Conservation (phyloP, 2,888 invertebrate genomes). For the Philopedon plagiatum region DNA sequence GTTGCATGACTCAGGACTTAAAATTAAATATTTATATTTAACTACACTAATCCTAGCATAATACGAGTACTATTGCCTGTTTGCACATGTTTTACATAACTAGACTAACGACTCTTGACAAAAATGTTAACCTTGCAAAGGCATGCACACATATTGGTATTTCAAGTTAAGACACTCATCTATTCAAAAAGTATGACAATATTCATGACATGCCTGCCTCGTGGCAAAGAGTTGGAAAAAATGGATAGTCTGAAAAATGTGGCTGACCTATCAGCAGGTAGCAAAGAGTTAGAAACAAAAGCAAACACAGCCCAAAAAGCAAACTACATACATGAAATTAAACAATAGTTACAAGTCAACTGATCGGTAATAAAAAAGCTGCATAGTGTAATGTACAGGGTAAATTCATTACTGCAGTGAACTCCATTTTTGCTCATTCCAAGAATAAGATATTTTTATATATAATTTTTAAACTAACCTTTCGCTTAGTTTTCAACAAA, state of each 20-base stretch:
- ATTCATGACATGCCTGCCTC: slow-evolving; percentile 21
- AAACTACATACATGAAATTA: slow-evolving; percentile 8
- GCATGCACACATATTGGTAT: slow-evolving; percentile 24
- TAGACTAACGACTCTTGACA: slow-evolving; percentile 19
- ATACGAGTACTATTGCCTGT: slow-evolving; percentile 5
- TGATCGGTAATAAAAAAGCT: background rate
- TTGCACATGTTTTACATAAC: slow-evolving; percentile 22
- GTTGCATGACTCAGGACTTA: slow-evolving; percentile 2
- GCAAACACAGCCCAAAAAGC: slow-evolving; percentile 33
- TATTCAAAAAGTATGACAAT: slow-evolving; percentile 13
- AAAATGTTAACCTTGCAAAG: slow-evolving; percentile 22
- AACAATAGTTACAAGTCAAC: background rate
- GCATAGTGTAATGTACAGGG: too few relatives aligned
- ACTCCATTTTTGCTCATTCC: too few relatives aligned
- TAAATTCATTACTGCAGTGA: too few relatives aligned
- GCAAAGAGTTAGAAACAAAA: slow-evolving; percentile 52
- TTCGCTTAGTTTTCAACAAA: too few relatives aligned
- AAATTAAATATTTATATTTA: background rate
- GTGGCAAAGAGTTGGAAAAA: slow-evolving; percentile 16
- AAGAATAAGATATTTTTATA: too few relatives aligned
- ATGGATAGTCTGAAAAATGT: slow-evolving; percentile 48
- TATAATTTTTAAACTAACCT: too few relatives aligned
- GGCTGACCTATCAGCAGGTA: slow-evolving; percentile 64
- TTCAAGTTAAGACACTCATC: slow-evolving; percentile 16
- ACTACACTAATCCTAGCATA: slow-evolving; percentile 17